These are phyloP conservation scores for Lepeophtheirus nordmannii DNA, from an alignment of 2,888 invertebrate species.

Conservation along the genomic window DNA sequence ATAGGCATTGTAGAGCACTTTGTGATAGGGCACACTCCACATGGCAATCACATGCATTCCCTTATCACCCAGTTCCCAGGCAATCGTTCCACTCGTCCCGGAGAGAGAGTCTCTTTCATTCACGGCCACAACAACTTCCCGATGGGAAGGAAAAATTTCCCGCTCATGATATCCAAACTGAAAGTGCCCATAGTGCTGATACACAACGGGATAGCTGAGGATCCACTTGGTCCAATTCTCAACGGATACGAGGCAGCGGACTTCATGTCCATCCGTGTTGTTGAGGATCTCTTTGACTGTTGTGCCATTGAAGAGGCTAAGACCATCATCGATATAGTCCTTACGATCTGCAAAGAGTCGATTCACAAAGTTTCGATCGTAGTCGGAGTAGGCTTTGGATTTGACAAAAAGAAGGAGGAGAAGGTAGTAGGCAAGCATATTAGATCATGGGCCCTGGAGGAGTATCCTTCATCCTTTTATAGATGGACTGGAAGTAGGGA, in stretches of 20 bases:
- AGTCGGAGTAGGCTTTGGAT: neutral
- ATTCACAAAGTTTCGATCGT: conserved; percentile 16
- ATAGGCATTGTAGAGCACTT: conserved; percentile 14
- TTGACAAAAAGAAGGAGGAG: neutral
- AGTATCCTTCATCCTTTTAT: no score
- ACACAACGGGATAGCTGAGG: conserved; percentile 19
- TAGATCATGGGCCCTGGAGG: neutral
- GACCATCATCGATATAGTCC: conserved; percentile 15
- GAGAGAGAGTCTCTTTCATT: conserved; percentile 15
- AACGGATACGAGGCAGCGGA: conserved; percentile 11
- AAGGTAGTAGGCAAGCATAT: neutral
- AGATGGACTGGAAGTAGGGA: no score
- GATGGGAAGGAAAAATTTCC: conserved; percentile 21
- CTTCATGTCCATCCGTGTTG: conserved; percentile 14
- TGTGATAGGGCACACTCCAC: conserved; percentile 21
- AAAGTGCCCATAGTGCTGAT: conserved; percentile 15
- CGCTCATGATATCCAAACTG: conserved; percentile 23
- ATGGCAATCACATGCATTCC: conserved; percentile 18
- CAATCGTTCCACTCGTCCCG: conserved; percentile 19
- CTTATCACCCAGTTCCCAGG: conserved; percentile 22
- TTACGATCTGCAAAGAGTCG: conserved; percentile 15
- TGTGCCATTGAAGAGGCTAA: conserved; percentile 14
- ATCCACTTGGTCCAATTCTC: conserved; percentile 22
- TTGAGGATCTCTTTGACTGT: conserved; percentile 6
- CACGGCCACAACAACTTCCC: conserved; percentile 20